phyloP scores from a whole-genome alignment of 2,113 vertebrate species.

The Machaerirhynchus nigripectus region DNA sequence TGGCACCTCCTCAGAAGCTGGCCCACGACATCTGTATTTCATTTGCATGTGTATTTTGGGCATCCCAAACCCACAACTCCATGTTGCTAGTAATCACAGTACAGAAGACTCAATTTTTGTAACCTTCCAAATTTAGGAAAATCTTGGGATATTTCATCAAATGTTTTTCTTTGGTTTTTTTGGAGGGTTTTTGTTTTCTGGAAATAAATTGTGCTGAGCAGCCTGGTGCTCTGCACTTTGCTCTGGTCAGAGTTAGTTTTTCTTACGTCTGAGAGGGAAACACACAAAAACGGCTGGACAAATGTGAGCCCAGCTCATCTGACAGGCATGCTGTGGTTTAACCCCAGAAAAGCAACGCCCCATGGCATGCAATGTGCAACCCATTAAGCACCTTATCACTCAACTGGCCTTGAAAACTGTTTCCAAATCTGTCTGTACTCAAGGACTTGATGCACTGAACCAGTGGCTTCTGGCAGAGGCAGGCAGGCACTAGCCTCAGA shows the following conservation, averaged over 20 bases:
- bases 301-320: background rate
- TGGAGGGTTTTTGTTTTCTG: background rate
- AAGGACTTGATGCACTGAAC: background rate
- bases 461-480: background rate
- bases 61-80: background rate
- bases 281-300: background rate
- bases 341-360: background rate
- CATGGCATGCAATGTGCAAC: background rate
- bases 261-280: background rate
- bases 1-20: conserved; percentile 12
- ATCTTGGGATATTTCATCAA: conserved; percentile 27
- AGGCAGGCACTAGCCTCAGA: background rate
- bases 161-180: conserved; percentile 48
- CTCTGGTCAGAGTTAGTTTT: background rate
- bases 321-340: background rate
- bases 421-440: background rate
- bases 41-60: background rate
- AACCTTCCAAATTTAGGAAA: conserved; percentile 59
- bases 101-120: conserved; percentile 16
- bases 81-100: conserved; percentile 19
- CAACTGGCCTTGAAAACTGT: background rate
- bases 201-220: conserved; percentile 61
- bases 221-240: background rate
- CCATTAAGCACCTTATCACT: background rate
- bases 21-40: background rate